A percentile compares a stretch with the other conserved stretches of the same genome.
Conservation (phyloP, 2,888 invertebrate species). For the Idaea aversata region DNA sequence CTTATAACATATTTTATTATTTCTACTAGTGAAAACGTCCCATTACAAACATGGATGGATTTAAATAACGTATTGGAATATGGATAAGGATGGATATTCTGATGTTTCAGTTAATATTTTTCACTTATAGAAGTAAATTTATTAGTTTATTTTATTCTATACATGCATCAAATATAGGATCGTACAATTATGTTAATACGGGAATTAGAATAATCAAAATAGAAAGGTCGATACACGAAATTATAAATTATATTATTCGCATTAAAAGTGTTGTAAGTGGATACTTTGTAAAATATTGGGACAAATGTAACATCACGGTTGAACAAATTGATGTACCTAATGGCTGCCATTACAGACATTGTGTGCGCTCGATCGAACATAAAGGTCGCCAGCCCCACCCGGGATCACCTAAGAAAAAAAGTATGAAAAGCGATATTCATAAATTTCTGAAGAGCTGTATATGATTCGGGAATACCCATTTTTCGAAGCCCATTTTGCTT, state of each 20-base stretch:
- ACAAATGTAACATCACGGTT: constrained; percentile 65
- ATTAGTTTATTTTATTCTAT: too few relatives aligned
- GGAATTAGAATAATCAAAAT: constrained; percentile 2
- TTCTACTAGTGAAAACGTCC: too few relatives aligned
- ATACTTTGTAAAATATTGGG: constrained; percentile 43
- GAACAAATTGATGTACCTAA: constrained; percentile 69
- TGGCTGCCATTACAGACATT: constrained; percentile 69
- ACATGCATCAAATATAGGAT: constrained; percentile 9
- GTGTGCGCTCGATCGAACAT: constrained; percentile 67
- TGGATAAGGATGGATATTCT: too few relatives aligned
- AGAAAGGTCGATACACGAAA: neutral
- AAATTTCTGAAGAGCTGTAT: constrained; percentile 51
- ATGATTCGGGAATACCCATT: constrained; percentile 47
- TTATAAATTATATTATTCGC: neutral
- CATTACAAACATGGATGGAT: too few relatives aligned
- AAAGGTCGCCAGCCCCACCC: constrained; percentile 50
- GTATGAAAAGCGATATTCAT: constrained; percentile 61
- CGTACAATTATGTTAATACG: constrained; percentile 10
- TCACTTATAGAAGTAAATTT: too few relatives aligned
- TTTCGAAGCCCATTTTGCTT: constrained; percentile 38
- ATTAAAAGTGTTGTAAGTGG: constrained; percentile 4
- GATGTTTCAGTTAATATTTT: too few relatives aligned
- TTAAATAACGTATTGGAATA: too few relatives aligned
- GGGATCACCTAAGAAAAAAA: constrained; percentile 55
- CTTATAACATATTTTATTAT: too few relatives aligned